Base-by-base conservation (phyloP, 2,888 invertebrate species). In the Melitaea athalia region DNA sequence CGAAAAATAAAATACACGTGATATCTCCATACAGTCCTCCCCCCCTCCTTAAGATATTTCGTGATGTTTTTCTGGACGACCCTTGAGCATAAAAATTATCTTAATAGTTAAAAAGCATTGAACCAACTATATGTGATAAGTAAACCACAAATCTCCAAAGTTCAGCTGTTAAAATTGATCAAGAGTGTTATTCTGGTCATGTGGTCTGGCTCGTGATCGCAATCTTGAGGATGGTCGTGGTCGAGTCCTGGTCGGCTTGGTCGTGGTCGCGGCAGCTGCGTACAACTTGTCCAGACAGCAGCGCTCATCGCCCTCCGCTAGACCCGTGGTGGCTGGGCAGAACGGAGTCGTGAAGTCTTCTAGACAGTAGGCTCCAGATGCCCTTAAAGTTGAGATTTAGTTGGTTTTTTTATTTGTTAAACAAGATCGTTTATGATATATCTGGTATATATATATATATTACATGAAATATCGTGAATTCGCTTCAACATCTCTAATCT, bases 351-450 rank as follows among this genome's bases (percentile, higher is more conserved):
- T 85, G 72, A 91, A 91, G 74, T 94, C 94, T 69, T 94, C 94
- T 10, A 95, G 82, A 78, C 96, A 96, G 81, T 95, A 96, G 0
- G 96, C 95, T 1, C 96, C 96, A 24, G 93, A 90, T 5, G 95
- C 94, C 2, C 95, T 95, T 79, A 63, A 81, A 69, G 59, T 38
- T 38, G 7, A 49, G 8, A 7, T 8, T 49, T 49, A 5, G 15
- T 15, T 15, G 2, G 10, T 8, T n/a, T 47, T 12, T 0, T 3
- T 17, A 38, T 38, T 8, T 38, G 38, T 38, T 38, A 38, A 7
- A 38, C 4, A 7, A 38, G 8, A 24, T 24, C 1, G 24, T 24
- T 24, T 24, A 24, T 24, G 24, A 24, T 24, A 24, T 24, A 24
- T 24, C 24, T 24, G 24, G 24, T 24, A 24, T 24, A n/a, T n/a